Evolutionary conservation across 2,113 vertebrate species (phyloP).

Genomic region (Tricholaema leucomelas): DNA sequence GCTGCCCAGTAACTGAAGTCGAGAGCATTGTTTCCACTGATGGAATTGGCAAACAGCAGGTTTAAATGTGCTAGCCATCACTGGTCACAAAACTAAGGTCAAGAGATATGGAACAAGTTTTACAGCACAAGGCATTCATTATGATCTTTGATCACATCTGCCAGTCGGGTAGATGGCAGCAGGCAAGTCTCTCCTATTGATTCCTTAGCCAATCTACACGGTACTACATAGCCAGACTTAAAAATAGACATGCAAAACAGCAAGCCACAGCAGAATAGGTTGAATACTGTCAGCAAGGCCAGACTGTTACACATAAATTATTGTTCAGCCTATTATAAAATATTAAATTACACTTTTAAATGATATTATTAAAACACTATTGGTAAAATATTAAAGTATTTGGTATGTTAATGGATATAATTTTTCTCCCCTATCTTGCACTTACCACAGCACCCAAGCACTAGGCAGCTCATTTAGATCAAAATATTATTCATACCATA

Average conservation of each 20-base stretch:
- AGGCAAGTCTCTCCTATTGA: background rate
- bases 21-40: background rate
- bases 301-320: background rate
- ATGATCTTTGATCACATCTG: background rate
- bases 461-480: slow-evolving; percentile 21
- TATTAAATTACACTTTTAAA: slow-evolving; percentile 23
- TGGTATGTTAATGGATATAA: background rate
- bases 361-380: background rate
- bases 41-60: background rate
- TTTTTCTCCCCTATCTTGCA: slow-evolving; percentile 19
- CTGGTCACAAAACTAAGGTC: background rate
- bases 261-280: background rate
- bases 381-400: slow-evolving; percentile 20
- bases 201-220: background rate
- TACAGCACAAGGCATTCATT: background rate
- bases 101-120: background rate
- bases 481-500: background rate
- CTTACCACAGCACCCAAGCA: background rate
- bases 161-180: background rate
- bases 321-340: slow-evolving; percentile 8
- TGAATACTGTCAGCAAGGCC: background rate
- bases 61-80: background rate
- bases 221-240: background rate
- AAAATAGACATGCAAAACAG: background rate
- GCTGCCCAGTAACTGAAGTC: background rate